Conservation (phyloP, 2,888 invertebrate genomes). For the Drosophila conformis region DNA sequence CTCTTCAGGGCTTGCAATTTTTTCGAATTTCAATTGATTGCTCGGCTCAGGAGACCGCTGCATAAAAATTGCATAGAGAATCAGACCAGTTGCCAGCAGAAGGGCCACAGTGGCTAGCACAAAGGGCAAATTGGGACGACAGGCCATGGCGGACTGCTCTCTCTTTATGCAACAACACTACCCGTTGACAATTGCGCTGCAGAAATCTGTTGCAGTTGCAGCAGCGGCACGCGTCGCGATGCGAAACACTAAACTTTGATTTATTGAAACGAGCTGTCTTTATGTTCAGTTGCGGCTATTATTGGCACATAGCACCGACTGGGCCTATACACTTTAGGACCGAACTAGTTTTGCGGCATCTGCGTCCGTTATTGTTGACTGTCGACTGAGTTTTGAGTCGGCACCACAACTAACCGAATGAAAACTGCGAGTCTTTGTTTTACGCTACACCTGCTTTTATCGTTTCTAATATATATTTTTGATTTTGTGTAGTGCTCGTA, state of each 20-base stretch:
- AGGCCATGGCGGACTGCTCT: conserved; percentile 57
- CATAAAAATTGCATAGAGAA: conserved; percentile 75
- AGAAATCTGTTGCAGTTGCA: conserved; percentile 24
- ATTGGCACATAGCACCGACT: conserved; percentile 29
- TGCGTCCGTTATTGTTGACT: conserved; percentile 42
- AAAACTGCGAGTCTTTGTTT: conserved; percentile 28
- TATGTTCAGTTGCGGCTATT: conserved; percentile 20
- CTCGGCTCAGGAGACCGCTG: conserved; percentile 41
- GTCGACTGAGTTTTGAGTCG: conserved; percentile 52
- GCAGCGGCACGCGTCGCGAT: conserved; percentile 45
- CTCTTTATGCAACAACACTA: conserved; percentile 54
- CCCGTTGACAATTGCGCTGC: conserved; percentile 36
- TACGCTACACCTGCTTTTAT: conserved; percentile 16
- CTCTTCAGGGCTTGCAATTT: conserved; percentile 23
- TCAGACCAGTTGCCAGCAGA: conserved; percentile 67
- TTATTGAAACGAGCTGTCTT: conserved; percentile 52
- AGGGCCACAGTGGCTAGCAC: conserved; percentile 52
- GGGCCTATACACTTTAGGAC: conserved; percentile 12
- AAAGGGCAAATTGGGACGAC: conserved; percentile 53
- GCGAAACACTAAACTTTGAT: conserved; percentile 60
- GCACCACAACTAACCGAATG: conserved; percentile 40
- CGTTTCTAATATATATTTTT: conserved; percentile 18
- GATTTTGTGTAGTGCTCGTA: conserved; percentile 19
- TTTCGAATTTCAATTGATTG: conserved; percentile 48
- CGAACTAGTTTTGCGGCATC: conserved; percentile 12